Percentiles rank a stretch among this genome's conserved stretches.
Conservation (phyloP, 2,888 invertebrate genomes). For the Scaptomyza tumidula region DNA sequence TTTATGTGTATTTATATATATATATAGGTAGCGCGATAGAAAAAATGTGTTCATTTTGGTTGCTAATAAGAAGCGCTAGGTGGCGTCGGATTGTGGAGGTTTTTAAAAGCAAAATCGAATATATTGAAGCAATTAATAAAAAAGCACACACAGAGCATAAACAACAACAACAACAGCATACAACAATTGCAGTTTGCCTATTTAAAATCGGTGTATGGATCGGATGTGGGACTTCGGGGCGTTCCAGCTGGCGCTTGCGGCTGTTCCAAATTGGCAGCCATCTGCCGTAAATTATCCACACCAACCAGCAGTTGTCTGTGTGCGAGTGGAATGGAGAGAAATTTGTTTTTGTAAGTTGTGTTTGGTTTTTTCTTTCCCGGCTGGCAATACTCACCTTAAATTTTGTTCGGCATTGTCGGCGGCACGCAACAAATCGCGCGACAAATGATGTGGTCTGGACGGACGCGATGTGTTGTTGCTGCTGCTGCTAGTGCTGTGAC, state of each 20-base stretch:
- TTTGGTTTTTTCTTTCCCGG: not conserved
- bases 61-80: conserved; percentile 64
- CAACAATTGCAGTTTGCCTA: conserved; percentile 13
- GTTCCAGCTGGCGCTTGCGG: conserved; percentile 38
- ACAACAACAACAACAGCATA: conserved; percentile 12
- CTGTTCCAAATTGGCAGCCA: conserved; percentile 88
- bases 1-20: conserved; percentile 13
- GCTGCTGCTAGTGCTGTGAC: conserved; percentile 57
- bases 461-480: conserved; percentile 79
- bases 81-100: conserved; percentile 44
- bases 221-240: conserved; percentile 68
- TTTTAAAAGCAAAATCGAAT: conserved; percentile 44
- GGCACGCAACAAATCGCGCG: conserved; percentile 87
- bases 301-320: conserved; percentile 88
- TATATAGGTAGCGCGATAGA: conserved; percentile 19
- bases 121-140: conserved; percentile 27
- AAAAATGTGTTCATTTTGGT: conserved; percentile 35
- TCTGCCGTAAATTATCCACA: conserved; percentile 88
- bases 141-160: conserved; percentile 38
- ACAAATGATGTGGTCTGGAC: conserved; percentile 85
- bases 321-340: conserved; percentile 79
- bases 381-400: conserved; percentile 85
- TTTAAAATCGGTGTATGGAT: conserved; percentile 77
- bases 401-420: conserved; percentile 88
- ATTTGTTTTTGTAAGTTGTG: not conserved